Evolutionary conservation across 2,113 vertebrate species (phyloP), one percentile per base, ranked within the genome.

Genomic region (Cebus imitator): DNA sequence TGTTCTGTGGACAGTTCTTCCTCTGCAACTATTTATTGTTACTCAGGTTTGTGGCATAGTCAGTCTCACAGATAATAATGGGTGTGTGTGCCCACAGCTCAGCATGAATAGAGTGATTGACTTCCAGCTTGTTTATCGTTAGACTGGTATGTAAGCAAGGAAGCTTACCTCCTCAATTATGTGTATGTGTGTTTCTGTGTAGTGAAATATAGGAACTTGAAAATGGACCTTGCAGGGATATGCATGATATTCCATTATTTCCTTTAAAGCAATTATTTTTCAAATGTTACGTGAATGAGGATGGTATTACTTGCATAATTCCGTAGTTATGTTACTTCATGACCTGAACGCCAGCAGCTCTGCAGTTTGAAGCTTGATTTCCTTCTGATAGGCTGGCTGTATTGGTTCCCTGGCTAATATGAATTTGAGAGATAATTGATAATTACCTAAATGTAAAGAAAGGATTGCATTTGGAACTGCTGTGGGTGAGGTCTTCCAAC

Each of bases 11-110:
- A 70, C 0, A 2, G 57, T 78, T 81, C 95, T 93, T 90, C 84
- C 80, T 95, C 96, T 55, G 85, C 52, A 96, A 64, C 96, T 97
- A 80, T 86, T 95, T 95, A 88, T 88, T 96, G 92, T 72, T n/a
- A 32, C 81, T 27, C 82, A 91, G 66, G 81, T 73, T 81, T 96
- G 80, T 0, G 84, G 90, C 30, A 8, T 61, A 5, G 37, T 45
- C 5, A 18, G 88, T 58, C 43, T 43, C 83, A 66, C 52, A 70
- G 96, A 97, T 95, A 95, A 96, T 96, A 86, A 80, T 70, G 94
- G 92, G 88, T 85, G 45, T 97, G 81, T 50, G 80, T 81, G 58
- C 78, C 87, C 92, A 76, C 72, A 75, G 90, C 66, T 52, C 72
- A 88, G 9, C 55, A 25, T 57, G 95, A 98, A 94, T 37, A 95